phyloP scores from a whole-genome alignment of 2,797 vertebrate genomes.

The Chlorospingus semifuscus region DNA sequence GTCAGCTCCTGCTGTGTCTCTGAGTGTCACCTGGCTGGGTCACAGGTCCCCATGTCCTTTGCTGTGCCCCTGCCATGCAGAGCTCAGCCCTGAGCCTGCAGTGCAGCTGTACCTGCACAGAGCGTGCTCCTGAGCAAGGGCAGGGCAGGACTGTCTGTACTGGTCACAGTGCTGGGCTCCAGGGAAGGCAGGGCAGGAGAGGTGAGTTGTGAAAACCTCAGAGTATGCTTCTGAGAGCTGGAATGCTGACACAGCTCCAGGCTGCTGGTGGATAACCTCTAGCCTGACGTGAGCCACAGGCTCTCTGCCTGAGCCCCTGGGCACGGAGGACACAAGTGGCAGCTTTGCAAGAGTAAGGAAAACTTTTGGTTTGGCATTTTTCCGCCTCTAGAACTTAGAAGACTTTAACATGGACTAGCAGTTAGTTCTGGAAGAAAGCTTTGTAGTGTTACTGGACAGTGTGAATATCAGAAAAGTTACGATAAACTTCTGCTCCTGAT shows the following conservation, averaged over 20 bases:
- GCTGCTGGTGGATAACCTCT: neutral
- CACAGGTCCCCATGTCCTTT: neutral
- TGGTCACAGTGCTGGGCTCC: neutral
- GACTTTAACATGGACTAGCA: neutral
- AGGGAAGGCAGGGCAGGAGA: neutral
- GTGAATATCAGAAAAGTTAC: neutral
- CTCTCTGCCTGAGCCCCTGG: neutral
- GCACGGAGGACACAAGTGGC: neutral
- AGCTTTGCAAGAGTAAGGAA: conserved; percentile 4
- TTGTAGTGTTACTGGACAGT: neutral
- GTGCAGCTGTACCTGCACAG: neutral
- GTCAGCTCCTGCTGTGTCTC: neutral
- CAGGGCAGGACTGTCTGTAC: neutral
- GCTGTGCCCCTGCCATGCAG: neutral
- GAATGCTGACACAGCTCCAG: conserved; percentile 14
- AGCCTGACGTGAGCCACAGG: neutral
- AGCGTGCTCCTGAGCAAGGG: neutral
- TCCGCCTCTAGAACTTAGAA: neutral
- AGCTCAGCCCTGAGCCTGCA: neutral
- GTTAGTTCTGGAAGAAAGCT: neutral
- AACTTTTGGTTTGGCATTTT: neutral
- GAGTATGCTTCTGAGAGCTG: neutral
- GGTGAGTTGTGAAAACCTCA: neutral
- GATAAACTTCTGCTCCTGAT: neutral
- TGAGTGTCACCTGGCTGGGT: neutral